A percentile compares a stretch with the other conserved stretches of the same genome.
phyloP scores from a whole-genome alignment of 2,113 vertebrate genomes.

The Lutjanus erythropterus region DNA sequence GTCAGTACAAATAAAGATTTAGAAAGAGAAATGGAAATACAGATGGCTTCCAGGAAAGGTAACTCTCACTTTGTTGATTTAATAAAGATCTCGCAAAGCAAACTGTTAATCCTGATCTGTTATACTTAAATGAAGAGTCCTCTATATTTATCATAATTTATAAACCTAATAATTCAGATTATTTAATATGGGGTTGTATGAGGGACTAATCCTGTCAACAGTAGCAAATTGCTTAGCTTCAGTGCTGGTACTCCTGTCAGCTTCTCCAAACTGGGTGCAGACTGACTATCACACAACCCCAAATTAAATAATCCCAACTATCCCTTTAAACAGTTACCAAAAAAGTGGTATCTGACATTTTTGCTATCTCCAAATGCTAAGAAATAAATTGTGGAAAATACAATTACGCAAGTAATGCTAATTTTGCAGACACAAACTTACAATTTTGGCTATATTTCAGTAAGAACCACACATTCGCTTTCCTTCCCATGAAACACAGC shows the following conservation, averaged over 20 bases:
- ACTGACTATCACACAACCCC: too few relatives aligned
- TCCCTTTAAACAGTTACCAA: not conserved
- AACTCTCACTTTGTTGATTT: conserved; percentile 51
- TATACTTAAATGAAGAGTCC: not conserved
- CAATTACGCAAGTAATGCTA: not conserved
- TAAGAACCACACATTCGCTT: not conserved
- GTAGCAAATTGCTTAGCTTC: too few relatives aligned
- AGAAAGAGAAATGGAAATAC: conserved; percentile 77
- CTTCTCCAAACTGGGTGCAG: too few relatives aligned
- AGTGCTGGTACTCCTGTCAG: too few relatives aligned
- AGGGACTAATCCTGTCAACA: too few relatives aligned
- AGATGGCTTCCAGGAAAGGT: conserved; percentile 86
- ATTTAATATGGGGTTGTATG: too few relatives aligned
- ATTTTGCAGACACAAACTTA: not conserved
- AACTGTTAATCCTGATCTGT: not conserved
- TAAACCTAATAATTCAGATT: too few relatives aligned
- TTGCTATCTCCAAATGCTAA: too few relatives aligned
- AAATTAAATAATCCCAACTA: too few relatives aligned
- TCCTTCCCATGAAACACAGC: not conserved
- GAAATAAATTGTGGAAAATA: too few relatives aligned
- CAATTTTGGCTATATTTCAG: not conserved
- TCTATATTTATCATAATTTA: not conserved
- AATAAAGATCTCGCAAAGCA: conserved; percentile 1
- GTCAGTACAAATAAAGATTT: conserved; percentile 68
- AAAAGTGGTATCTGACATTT: not conserved